These are phyloP conservation scores for Zophobas morio DNA, from an alignment of 1,140 invertebrate genomes.

Conservation along the genomic window DNA sequence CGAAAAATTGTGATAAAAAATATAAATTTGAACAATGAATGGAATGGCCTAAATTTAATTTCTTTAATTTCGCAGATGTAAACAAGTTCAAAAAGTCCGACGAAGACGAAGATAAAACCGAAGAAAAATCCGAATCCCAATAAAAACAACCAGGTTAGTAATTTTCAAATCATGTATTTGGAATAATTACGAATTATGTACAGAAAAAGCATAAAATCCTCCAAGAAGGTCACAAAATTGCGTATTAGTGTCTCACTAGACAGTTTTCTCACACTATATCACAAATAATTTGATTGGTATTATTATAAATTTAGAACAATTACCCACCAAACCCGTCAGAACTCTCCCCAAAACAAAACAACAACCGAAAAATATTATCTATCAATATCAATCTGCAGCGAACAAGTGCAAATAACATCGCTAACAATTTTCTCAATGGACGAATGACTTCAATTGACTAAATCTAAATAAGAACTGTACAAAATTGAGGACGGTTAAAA, in stretches of 20 bases:
- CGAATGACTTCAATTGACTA: slow-evolving; percentile 37
- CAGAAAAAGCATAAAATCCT: slow-evolving; percentile 45
- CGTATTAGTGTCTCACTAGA: slow-evolving; percentile 26
- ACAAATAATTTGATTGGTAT: slow-evolving; percentile 42
- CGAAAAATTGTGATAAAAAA: no score
- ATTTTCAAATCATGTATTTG: slow-evolving; percentile 41
- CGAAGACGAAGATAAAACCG: slow-evolving; percentile 47
- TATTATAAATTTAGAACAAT: slow-evolving; percentile 24
- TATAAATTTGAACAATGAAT: no score
- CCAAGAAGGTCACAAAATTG: slow-evolving; percentile 32
- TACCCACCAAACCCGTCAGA: not conserved
- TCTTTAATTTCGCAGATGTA: slow-evolving; percentile 64
- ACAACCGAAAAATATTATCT: not conserved
- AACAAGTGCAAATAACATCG: slow-evolving; percentile 37
- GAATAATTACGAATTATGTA: slow-evolving; percentile 43
- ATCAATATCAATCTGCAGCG: slow-evolving; percentile 5
- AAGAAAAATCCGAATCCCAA: slow-evolving; percentile 13
- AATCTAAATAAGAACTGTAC: slow-evolving; percentile 19
- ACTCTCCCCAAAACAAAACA: not conserved
- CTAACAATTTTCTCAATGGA: slow-evolving; percentile 21
- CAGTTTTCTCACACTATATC: slow-evolving; percentile 23
- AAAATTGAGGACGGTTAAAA: slow-evolving; percentile 27
- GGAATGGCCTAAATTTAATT: no score
- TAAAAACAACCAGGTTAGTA: slow-evolving; percentile 2
- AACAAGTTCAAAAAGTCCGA: slow-evolving; percentile 69